Percentiles rank a stretch among this genome's conserved stretches.
Evolutionary conservation across 2,797 vertebrate species (phyloP).

Genomic region (Cynodonichthys magdalenae): DNA sequence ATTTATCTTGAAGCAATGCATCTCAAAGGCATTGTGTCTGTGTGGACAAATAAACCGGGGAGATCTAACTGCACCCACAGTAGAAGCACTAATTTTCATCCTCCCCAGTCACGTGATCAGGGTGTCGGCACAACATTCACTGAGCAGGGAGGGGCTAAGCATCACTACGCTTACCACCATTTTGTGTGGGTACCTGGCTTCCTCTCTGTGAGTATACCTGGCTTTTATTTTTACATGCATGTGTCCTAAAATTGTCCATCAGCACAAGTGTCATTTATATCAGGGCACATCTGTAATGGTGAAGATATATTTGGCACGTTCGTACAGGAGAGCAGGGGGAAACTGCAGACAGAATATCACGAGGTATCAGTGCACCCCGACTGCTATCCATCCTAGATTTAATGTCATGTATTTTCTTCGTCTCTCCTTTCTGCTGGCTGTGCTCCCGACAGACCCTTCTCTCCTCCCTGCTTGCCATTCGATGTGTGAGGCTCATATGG

Average conservation of each 20-base stretch:
- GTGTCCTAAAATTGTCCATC: conserved; percentile 39
- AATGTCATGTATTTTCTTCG: conserved; percentile 69
- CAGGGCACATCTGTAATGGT: not conserved
- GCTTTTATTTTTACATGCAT: conserved; percentile 77
- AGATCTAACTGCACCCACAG: conserved; percentile 61
- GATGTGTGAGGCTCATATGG: conserved; percentile 97
- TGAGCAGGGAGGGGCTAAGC: conserved; percentile 70
- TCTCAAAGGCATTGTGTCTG: conserved; percentile 50
- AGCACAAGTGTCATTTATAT: conserved; percentile 13
- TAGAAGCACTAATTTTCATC: conserved; percentile 65
- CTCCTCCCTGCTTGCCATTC: conserved; percentile 84
- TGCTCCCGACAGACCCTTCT: conserved; percentile 92
- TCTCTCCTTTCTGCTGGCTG: conserved; percentile 86
- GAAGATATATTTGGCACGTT: conserved; percentile 21
- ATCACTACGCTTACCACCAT: conserved; percentile 77
- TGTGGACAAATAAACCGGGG: conserved; percentile 43
- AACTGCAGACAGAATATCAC: conserved; percentile 56
- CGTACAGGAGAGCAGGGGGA: conserved; percentile 44
- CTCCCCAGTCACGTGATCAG: conserved; percentile 78
- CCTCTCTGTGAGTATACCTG: conserved; percentile 73
- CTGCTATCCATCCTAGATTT: conserved; percentile 67
- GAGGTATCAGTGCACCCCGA: conserved; percentile 50
- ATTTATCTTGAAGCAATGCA: not conserved
- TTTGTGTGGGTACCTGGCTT: conserved; percentile 83
- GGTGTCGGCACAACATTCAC: conserved; percentile 74